Conservation (phyloP, 2,888 invertebrate genomes). For the Oithona nana region DNA sequence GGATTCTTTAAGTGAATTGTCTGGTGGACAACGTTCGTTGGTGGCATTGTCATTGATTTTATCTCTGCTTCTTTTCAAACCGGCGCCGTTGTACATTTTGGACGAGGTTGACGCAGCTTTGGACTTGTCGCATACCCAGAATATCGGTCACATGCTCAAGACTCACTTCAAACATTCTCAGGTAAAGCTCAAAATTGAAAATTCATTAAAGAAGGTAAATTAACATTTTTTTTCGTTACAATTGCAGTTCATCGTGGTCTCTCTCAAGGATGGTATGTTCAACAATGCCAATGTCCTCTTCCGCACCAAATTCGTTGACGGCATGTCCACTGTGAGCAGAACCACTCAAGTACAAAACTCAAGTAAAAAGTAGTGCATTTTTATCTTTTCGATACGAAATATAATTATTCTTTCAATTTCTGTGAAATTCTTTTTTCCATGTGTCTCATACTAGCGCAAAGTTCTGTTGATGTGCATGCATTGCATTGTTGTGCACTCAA, state of each 20-base stretch:
- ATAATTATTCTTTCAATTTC: too few relatives aligned
- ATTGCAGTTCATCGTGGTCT: constrained; percentile 83
- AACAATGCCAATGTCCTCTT: constrained; percentile 95
- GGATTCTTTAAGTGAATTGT: constrained; percentile 81
- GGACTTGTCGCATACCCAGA: constrained; percentile 94
- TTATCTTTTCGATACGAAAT: too few relatives aligned
- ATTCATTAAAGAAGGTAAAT: neutral
- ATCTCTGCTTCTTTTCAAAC: constrained; percentile 87
- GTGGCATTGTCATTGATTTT: constrained; percentile 89
- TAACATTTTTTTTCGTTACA: neutral
- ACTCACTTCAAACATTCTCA: constrained; percentile 71
- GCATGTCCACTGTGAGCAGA: constrained; percentile 68
- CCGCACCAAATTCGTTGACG: constrained; percentile 82
- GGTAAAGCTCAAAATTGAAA: constrained; percentile 30
- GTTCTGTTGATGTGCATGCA: too few relatives aligned
- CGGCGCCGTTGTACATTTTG: constrained; percentile 92
- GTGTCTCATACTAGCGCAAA: too few relatives aligned
- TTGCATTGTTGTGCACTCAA: too few relatives aligned
- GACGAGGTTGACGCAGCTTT: constrained; percentile 98
- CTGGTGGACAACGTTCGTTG: constrained; percentile 87
- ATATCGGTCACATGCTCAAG: constrained; percentile 87
- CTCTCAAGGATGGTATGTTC: constrained; percentile 97
- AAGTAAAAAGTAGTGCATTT: neutral
- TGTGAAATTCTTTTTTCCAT: too few relatives aligned
- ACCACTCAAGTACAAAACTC: constrained; percentile 30